Percentiles rank a stretch among this genome's conserved stretches.
These are phyloP conservation scores for Pteronotus mesoamericanus DNA, from an alignment of 2,797 vertebrate species.

Conservation along the genomic window DNA sequence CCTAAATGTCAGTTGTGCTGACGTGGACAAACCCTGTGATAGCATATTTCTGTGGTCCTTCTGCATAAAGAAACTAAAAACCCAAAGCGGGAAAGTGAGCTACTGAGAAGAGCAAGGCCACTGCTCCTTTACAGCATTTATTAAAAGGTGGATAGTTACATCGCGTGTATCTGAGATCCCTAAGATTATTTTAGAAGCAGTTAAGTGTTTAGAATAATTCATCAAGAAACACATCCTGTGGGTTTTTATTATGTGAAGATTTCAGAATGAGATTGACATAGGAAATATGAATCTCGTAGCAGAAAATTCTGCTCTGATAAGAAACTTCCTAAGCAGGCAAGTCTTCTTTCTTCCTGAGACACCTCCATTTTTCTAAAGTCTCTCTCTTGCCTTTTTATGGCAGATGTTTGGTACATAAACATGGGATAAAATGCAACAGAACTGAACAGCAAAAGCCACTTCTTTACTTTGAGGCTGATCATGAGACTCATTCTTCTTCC, in stretches of 20 bases:
- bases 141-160: neutral
- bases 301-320: neutral
- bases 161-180: neutral
- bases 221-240: neutral
- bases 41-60: neutral
- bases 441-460: neutral
- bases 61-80: neutral
- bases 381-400: neutral
- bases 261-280: neutral
- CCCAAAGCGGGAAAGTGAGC: neutral
- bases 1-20: neutral
- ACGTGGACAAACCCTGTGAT: neutral
- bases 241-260: neutral
- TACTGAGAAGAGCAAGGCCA: neutral
- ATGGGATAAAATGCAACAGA: neutral
- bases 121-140: neutral
- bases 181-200: constrained; percentile 12
- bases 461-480: neutral
- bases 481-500: neutral
- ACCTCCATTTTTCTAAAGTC: neutral
- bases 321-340: constrained; percentile 10
- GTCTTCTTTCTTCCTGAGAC: neutral
- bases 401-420: neutral
- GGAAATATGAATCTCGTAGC: neutral
- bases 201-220: neutral